Base-by-base conservation (phyloP, 2,113 vertebrate genomes). In the Bostrychus sinensis region DNA sequence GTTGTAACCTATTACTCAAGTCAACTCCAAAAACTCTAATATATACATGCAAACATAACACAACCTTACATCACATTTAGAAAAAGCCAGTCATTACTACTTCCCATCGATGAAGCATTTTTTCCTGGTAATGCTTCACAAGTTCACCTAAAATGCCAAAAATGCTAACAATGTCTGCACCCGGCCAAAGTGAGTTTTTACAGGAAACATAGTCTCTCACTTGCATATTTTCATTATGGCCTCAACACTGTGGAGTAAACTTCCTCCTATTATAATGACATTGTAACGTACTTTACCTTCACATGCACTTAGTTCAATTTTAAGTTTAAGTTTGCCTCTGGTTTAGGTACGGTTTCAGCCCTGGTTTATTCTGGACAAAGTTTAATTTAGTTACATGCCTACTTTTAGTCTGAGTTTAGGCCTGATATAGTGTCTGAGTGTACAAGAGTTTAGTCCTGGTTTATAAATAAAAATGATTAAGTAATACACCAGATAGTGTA, bases 81-180 rank as follows among this genome's bases (percentile, higher is more conserved):
- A 3, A 32, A 8, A 32, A 32, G 30, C 30, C 13, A 14, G 13
- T 14, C 37, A 34, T 34, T 8, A 34, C 11, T 10, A 34, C 32
- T 4, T 34, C 32, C 5, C 11, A 34, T 8, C 11, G 5, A 34
- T 34, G 20, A 46, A 46, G 25, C 23, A n/a, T 1, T n/a, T 51
- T 3, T n/a, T 51, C 3, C 23, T 28, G 3, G 12, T n/a, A 3
- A 12, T 28, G 23, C 25, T 51, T n/a, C 8, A 28, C 48, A 28
- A 51, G 48, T 51, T 51, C 25, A 30, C 14, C 28, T 25, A 51
- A 51, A 51, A 51, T 51, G 48, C n/a, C 25, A 51, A 51, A 51
- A 28, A 51, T 51, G 48, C 25, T n/a, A 28, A 51, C 14, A 30
- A 51, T 51, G 48, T 28, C 48, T 30, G 48, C 25, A n/a, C 8